These are phyloP conservation scores for Drosophila ezoana DNA, from an alignment of 2,888 invertebrate species.

Conservation along the genomic window DNA sequence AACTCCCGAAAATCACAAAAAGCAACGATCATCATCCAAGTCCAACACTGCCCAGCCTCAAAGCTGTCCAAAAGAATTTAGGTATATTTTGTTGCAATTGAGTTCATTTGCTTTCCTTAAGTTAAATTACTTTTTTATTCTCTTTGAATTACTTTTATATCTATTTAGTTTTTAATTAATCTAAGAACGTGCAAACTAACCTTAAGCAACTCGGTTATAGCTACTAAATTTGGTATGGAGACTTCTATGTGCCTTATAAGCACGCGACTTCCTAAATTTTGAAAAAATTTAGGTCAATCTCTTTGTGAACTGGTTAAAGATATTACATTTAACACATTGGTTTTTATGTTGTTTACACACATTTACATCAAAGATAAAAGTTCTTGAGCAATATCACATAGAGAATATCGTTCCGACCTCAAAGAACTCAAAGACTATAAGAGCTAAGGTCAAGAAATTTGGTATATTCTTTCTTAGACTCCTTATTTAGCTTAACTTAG, in stretches of 20 bases:
- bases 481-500: too few species aligned
- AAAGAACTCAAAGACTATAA: neutral
- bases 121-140: slow-evolving; percentile 16
- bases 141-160: slow-evolving; percentile 2
- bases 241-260: neutral
- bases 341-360: neutral
- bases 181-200: neutral
- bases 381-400: too few species aligned
- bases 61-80: neutral
- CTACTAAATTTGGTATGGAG: neutral
- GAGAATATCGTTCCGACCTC: neutral
- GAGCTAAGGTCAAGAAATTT: neutral
- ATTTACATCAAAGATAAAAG: neutral
- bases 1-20: too few species aligned
- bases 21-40: neutral
- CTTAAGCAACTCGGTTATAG: slow-evolving; percentile 13
- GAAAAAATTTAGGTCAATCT: neutral
- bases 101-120: neutral
- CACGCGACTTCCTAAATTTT: neutral
- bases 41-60: neutral
- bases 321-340: neutral
- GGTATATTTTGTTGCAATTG: neutral
- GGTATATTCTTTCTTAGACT: too few species aligned
- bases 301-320: neutral
- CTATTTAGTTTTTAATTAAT: neutral